Evolutionary conservation across 2,113 vertebrate genomes (phyloP).

Genomic region (Charadrius vociferus): DNA sequence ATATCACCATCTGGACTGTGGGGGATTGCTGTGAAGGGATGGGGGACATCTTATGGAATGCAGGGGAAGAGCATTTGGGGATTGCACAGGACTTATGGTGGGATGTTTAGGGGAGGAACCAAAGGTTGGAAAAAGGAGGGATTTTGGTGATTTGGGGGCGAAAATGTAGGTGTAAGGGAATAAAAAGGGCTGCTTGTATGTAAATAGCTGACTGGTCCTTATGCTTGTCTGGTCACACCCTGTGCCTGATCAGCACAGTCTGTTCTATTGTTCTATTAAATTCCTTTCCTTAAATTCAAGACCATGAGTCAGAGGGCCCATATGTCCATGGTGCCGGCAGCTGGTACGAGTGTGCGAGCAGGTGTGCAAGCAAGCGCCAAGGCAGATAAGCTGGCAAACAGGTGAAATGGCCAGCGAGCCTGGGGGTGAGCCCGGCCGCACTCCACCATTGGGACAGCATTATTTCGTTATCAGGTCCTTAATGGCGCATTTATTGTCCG

Average conservation of each 20-base stretch:
- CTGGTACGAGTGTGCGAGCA: not conserved
- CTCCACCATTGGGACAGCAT: not conserved
- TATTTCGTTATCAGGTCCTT: not conserved
- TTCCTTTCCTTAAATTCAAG: not conserved
- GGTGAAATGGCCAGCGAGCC: not conserved
- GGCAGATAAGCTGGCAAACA: not conserved
- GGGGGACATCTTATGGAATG: rapidly evolving
- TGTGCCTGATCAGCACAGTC: not conserved
- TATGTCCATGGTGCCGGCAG: rapidly evolving
- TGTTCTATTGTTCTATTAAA: not conserved
- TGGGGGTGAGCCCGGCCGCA: not conserved
- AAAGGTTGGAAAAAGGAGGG: not conserved
- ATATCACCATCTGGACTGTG: not conserved
- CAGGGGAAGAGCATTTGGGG: not conserved
- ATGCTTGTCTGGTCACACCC: not conserved
- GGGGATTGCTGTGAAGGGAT: not conserved
- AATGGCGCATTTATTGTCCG: not conserved
- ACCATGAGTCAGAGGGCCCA: rapidly evolving
- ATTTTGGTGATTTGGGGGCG: not conserved
- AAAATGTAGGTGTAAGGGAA: not conserved
- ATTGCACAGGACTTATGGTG: not conserved
- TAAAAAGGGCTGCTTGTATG: not conserved
- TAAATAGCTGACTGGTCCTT: too few relatives aligned
- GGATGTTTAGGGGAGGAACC: not conserved
- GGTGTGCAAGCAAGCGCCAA: not conserved